Conservation (phyloP, 2,797 vertebrate species). For the Pseudocheirus occidentalis region DNA sequence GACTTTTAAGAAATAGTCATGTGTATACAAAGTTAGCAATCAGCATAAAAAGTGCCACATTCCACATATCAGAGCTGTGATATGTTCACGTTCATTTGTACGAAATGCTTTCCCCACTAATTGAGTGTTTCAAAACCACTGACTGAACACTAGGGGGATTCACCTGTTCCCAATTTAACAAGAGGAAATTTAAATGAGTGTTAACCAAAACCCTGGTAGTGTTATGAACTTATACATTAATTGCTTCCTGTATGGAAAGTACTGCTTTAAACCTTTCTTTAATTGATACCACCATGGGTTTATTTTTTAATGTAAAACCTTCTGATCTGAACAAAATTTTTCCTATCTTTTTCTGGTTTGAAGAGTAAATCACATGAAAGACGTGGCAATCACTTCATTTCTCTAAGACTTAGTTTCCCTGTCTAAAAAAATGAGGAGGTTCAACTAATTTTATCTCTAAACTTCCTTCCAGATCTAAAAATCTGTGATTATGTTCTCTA, state of each 20-base stretch:
- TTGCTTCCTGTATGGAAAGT: conserved; percentile 11
- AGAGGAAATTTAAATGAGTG: not conserved
- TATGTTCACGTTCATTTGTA: not conserved
- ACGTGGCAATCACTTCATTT: not conserved
- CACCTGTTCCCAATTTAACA: conserved; percentile 42
- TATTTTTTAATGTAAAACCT: conserved; percentile 4
- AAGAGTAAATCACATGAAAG: not conserved
- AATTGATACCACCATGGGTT: not conserved
- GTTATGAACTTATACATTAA: conserved; percentile 28
- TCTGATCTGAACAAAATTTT: conserved; percentile 27
- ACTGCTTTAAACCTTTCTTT: conserved; percentile 34
- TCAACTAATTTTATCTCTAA: not conserved
- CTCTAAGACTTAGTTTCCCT: not conserved
- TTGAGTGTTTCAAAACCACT: not conserved
- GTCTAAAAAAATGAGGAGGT: not conserved
- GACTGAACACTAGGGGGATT: not conserved
- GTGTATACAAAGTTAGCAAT: not conserved
- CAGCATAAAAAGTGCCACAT: not conserved
- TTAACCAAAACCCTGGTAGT: conserved; percentile 27
- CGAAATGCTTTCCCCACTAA: conserved; percentile 9
- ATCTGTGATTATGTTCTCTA: not conserved
- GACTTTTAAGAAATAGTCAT: not conserved
- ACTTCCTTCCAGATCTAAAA: not conserved
- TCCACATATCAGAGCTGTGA: not conserved
- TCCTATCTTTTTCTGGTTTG: not conserved